phyloP scores from a whole-genome alignment of 37 sponge, comb jelly and placozoan genomes.

The Theonella swinhoei region DNA sequence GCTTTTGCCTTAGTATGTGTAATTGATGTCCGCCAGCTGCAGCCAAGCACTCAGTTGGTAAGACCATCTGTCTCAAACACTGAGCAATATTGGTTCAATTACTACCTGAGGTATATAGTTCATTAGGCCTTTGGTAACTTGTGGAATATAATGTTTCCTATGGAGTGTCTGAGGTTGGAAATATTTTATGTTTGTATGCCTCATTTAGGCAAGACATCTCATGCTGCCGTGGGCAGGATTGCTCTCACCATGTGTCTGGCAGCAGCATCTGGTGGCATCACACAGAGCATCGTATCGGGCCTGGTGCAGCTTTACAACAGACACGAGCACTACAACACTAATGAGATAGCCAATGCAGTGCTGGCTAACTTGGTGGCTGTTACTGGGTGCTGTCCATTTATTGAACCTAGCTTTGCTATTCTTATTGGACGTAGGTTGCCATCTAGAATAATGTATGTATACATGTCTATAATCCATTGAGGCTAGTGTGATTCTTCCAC shows the following conservation, averaged over 20 bases:
- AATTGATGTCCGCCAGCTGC: too few species aligned
- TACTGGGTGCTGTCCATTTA: constrained; percentile 83
- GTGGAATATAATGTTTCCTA: too few species aligned
- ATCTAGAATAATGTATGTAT: too few species aligned
- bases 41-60: too few species aligned
- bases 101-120: too few species aligned
- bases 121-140: too few species aligned
- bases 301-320: constrained; percentile 79
- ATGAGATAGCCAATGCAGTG: constrained; percentile 87
- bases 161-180: too few species aligned
- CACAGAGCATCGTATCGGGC: constrained; percentile 65
- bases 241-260: constrained; percentile 79
- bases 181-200: background rate
- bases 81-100: too few species aligned
- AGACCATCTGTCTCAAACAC: too few species aligned
- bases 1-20: too few species aligned
- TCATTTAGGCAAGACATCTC: constrained; percentile 44
- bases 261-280: constrained; percentile 74
- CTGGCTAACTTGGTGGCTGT: constrained; percentile 80
- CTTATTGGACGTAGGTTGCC: constrained; percentile 74
- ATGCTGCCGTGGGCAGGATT: constrained; percentile 82
- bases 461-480: too few species aligned
- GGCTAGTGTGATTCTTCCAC: too few species aligned
- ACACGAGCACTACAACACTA: constrained; percentile 74
- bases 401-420: constrained; percentile 65